Base-by-base conservation (phyloP, 2,888 invertebrate genomes). In the Polydrusus pterygomalis region DNA sequence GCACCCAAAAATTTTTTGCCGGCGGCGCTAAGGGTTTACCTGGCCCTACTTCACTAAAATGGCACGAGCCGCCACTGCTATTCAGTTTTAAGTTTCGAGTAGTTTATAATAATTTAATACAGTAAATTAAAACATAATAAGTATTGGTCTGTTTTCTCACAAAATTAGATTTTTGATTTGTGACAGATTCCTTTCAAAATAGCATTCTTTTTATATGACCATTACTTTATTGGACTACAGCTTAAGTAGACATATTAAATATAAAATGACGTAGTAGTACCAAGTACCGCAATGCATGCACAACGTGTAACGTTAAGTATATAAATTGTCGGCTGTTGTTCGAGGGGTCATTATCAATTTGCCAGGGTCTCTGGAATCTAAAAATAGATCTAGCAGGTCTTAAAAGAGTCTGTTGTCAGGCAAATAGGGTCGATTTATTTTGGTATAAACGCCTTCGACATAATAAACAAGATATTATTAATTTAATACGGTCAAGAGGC, bases 401-500 rank as follows among this genome's bases (percentile, higher is more conserved):
- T 49, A 17, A 18, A 51, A 58, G 58, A 60, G 58, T 18, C 11
- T 18, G 18, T 38, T 60, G 38, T 5, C 40, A 1, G 58, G 11
- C 38, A 38, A 60, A 18, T 60, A 20, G 58, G 58, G 58, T 60
- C 58, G 58, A 17, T 60, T 17, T 60, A 60, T 60, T 60, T 60
- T 60, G 18, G 38, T 60, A 0, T 60, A 30, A 54, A 54, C n/a
- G 8, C 25, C 20, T 25, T 30, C 30, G 25, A 54, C 25, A 30
- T n/a, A 43, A 43, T n/a, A 43, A 43, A 43, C 43, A 43, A 40
- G 40, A 43, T n/a, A 43, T 43, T 7, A n/a, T 43, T n/a, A n/a
- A 30, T 54, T 54, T 13, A 54, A 1, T 11, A 30, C 18, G 30
- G 30, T 54, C 30, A 54, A 54, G 25, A 54, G 10, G 25, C 25